These are phyloP conservation scores for Myrmophylax atrothorax DNA, from an alignment of 2,113 vertebrate genomes.

Conservation along the genomic window DNA sequence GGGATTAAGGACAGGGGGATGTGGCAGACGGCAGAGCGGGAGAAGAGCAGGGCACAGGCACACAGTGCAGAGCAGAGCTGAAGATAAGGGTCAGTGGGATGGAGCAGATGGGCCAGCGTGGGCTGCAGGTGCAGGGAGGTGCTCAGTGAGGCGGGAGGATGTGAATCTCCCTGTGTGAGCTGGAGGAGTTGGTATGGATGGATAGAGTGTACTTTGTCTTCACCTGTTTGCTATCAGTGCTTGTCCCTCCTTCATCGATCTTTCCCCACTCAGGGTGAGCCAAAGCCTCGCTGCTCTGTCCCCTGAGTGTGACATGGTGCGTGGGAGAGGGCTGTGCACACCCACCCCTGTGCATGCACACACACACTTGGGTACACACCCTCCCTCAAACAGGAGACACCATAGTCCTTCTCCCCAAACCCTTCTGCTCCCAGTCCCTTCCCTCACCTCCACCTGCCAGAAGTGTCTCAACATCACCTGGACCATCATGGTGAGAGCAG, in stretches of 20 bases:
- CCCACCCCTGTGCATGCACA: background rate
- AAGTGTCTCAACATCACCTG: accelerated
- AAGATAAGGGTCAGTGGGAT: background rate
- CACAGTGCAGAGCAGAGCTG: background rate
- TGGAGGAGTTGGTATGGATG: background rate
- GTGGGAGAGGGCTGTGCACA: background rate
- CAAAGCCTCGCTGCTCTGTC: background rate
- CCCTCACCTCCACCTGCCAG: background rate
- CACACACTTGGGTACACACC: background rate
- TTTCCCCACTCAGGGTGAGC: background rate
- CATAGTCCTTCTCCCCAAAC: background rate
- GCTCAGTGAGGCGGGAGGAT: background rate
- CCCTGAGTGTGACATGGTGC: background rate
- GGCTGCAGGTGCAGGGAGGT: background rate
- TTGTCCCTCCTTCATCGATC: background rate
- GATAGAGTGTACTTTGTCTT: background rate
- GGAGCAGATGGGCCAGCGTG: background rate
- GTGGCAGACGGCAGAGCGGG: slow-evolving; percentile 23
- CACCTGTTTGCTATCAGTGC: background rate
- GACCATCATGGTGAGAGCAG: background rate
- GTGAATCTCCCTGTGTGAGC: accelerated
- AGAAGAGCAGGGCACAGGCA: background rate
- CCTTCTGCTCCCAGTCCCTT: background rate
- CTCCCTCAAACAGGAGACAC: background rate
- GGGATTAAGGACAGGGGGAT: background rate